Evolutionary conservation across 1,140 invertebrate species (phyloP), one percentile per base, ranked within the genome.

Genomic region (Sesamia nonagrioides): DNA sequence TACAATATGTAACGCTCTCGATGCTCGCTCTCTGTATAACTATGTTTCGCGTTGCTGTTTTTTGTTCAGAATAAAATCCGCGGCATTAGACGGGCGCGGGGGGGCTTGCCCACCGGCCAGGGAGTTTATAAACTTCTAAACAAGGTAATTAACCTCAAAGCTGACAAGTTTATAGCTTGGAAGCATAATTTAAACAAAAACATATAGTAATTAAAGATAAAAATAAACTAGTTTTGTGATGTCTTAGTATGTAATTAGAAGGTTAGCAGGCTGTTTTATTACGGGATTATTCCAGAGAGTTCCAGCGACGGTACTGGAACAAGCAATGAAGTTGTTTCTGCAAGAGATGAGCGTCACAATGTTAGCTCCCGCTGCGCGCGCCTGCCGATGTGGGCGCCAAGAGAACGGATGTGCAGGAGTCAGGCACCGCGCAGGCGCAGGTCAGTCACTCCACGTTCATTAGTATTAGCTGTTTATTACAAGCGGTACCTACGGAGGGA

Each of bases 1-100:
- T 48, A 77, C 37, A 66, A 61, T 48, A 78, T 79, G 80, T 78
- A 68, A 33, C 82, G 76, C 17, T 11, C 40, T 13, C 21, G 33
- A 13, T 11, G 18, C 8, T 35, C 6, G 6, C 35, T 37, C 11
- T 33, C 21, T 15, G 1, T 50, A 9, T 8, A 1, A 6, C 2
- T n/a, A 15, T 52, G n/a, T n/a, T 9, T 35, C 37, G 15, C n/a
- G 2, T 42, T 13, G 61, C 37, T 21, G 35, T 40, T 61, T 61
- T 56, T 9, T 56, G 6, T 56, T 56, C 3, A 11, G 54, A 5
- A 56, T 56, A 11, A 56, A 56, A 56, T 56, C 54, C 11, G 18
- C 21, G 21, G 54, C 54, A 56, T 11, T 56, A 56, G 54, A 8
- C 21, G 54, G 18, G 8, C 1, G 9, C 9, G 54, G 7, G 54